These are phyloP conservation scores for Collichthys lucidus DNA, from an alignment of 2,113 vertebrate genomes.

Conservation along the genomic window DNA sequence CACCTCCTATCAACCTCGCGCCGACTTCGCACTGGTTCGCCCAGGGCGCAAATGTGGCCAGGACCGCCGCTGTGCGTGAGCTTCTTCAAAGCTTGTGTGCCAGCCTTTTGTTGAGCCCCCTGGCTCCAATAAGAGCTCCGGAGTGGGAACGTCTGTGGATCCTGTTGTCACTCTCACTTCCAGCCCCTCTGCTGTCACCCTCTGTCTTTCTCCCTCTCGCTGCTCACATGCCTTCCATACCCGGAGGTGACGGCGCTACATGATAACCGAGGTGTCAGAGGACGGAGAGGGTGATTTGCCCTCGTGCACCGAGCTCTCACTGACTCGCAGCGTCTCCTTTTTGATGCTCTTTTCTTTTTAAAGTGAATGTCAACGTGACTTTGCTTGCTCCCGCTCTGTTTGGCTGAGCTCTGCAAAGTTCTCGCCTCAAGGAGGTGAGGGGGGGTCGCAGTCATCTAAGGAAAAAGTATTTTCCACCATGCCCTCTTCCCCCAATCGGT, in stretches of 20 bases:
- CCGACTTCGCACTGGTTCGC: no score
- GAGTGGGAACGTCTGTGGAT: conserved; percentile 66
- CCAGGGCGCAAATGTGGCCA: no score
- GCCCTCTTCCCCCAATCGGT: conserved; percentile 18
- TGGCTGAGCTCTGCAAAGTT: conserved; percentile 65
- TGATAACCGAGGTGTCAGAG: conserved; percentile 59
- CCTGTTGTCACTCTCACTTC: conserved; percentile 61
- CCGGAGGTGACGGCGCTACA: conserved; percentile 59
- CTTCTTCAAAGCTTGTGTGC: conserved; percentile 63
- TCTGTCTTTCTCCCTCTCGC: conserved; percentile 44
- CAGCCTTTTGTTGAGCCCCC: conserved; percentile 64
- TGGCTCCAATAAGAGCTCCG: conserved; percentile 63
- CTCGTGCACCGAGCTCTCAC: conserved; percentile 37
- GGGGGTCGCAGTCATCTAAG: conserved; percentile 26
- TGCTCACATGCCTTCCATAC: conserved; percentile 60
- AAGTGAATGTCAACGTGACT: conserved; percentile 69
- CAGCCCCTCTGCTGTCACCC: conserved; percentile 45
- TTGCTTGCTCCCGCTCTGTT: conserved; percentile 30
- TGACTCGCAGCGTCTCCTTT: conserved; percentile 59
- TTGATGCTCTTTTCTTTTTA: conserved; percentile 61
- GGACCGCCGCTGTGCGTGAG: no score
- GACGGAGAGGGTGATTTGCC: conserved; percentile 45
- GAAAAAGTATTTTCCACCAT: conserved; percentile 41
- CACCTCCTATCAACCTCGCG: conserved; percentile 25
- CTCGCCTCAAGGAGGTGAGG: not conserved